Evolutionary conservation across 2,113 vertebrate genomes (phyloP), one percentile per base, ranked within the genome.

Genomic region (Gymnorhina tibicen): DNA sequence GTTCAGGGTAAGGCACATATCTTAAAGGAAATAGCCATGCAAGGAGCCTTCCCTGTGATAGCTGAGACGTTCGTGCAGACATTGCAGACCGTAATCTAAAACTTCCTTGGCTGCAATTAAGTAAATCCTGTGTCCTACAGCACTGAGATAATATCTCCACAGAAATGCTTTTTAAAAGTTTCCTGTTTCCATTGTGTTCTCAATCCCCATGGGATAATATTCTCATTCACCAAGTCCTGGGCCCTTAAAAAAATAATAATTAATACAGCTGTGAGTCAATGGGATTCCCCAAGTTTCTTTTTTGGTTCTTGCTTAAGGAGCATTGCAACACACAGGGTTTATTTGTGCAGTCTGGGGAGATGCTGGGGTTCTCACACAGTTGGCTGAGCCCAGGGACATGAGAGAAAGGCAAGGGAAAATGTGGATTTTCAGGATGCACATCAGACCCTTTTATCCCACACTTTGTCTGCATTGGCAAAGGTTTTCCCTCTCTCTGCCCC

Each of bases 151-250:
- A 64, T 94, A 97, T 96, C 96, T 94, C 64, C 58, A 66, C 69
- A 97, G 94, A 97, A 98, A 97, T 93, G 97, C 94, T 95, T 94
- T 94, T 91, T 90, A 63, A 85, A 95, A 92, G 89, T 91, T 97
- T 96, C 96, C 90, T 82, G 76, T 94, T 96, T 91, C 91, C 69
- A 87, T 95, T 94, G 79, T 94, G 68, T 72, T 94, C 90, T 92
- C 81, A 74, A 76, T 91, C 89, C 93, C 89, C 96, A 91, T 11
- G 60, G 88, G 96, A 94, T 96, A 97, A 96, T 95, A 90, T 94
- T 96, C 91, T 93, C 87, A 95, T 94, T 95, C 87, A 55, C 87
- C 87, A 69, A 91, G 73, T 88, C 93, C n/a, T 15, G 39, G 60
- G 85, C 39, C 63, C 58, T 79, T 85, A 35, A 81, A 89, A 91